Percentiles rank a stretch among this genome's conserved stretches.
Evolutionary conservation across 2,888 invertebrate species (phyloP).

Genomic region (Meta bourneti): DNA sequence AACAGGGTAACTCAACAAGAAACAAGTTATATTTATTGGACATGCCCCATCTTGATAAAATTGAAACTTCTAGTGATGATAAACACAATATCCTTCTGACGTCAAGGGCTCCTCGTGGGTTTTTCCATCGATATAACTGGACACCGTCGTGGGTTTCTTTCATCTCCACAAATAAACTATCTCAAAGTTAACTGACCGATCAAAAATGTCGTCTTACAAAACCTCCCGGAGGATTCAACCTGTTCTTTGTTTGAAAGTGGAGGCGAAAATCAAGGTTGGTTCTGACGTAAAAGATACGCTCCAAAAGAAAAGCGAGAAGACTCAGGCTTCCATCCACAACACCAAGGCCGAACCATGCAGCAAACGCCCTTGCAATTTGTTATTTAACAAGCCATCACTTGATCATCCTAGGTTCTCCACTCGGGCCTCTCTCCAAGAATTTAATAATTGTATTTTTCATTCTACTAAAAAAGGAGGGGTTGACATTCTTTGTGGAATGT

Average conservation of each 20-base stretch:
- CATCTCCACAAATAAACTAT: neutral
- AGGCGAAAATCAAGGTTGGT: neutral
- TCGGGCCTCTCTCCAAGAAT: neutral
- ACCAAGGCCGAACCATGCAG: neutral
- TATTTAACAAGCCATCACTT: neutral
- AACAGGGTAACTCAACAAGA: no score
- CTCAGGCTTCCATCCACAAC: no score
- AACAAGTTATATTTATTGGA: no score
- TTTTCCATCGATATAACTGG: no score
- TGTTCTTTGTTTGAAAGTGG: neutral
- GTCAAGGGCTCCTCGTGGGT: no score
- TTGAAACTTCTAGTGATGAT: no score
- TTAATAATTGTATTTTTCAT: neutral
- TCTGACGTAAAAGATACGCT: neutral
- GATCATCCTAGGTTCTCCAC: neutral
- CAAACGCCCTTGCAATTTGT: neutral
- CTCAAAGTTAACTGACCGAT: slow-evolving; percentile 33
- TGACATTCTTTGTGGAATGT: no score
- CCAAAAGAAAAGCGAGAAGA: neutral
- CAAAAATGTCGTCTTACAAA: slow-evolving; percentile 11
- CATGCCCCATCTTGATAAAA: no score
- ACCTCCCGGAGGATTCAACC: neutral
- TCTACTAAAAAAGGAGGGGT: no score
- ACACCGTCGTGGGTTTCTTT: neutral
- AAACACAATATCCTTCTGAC: no score